Conservation (phyloP, 2,113 vertebrate species). For the Tragelaphus strepsiceros region DNA sequence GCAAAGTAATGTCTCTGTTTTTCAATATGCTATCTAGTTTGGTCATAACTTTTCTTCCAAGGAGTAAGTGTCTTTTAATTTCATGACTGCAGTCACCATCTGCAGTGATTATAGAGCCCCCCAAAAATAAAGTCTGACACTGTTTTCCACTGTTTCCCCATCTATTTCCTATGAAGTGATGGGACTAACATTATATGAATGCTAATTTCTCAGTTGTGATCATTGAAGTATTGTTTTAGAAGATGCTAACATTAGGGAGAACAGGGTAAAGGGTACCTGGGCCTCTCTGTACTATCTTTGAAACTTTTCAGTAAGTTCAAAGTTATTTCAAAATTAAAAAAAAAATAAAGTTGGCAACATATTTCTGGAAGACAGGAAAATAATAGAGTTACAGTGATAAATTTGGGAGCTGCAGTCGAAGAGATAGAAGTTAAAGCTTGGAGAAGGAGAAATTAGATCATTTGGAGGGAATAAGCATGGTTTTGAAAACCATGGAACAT, state of each 20-base stretch:
- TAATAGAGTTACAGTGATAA: background rate
- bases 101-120: too few species aligned
- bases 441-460: background rate
- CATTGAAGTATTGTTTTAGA: background rate
- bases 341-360: background rate
- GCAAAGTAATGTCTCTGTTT: too few species aligned
- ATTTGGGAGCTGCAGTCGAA: background rate
- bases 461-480: background rate
- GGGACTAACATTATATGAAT: background rate
- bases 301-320: background rate
- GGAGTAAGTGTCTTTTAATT: too few species aligned
- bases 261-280: background rate
- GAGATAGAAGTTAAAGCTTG: background rate
- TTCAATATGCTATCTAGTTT: too few species aligned
- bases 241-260: background rate
- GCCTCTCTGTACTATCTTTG: background rate
- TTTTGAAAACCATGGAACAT: background rate
- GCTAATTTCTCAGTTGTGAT: background rate
- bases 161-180: too few species aligned
- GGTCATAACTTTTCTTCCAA: too few species aligned
- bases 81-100: too few species aligned
- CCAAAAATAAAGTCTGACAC: too few species aligned
- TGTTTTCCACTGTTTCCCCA: too few species aligned
- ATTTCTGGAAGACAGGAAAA: background rate
- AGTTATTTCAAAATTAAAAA: background rate